Evolutionary conservation across 2,888 invertebrate species (phyloP), one percentile per base, ranked within the genome.

Genomic region (Xestoiulus laeticollis): DNA sequence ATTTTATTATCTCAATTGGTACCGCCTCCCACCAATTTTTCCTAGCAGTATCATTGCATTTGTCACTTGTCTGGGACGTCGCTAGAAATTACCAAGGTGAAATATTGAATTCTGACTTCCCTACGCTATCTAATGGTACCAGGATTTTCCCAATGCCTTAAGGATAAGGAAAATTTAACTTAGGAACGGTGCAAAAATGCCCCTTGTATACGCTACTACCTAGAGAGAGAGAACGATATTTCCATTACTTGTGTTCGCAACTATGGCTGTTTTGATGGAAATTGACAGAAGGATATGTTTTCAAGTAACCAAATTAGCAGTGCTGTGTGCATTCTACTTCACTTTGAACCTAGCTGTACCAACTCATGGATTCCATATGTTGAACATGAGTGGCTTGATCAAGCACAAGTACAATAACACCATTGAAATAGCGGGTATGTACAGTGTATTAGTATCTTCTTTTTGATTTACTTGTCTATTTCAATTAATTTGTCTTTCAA

Each of bases 401-500:
- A 85, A 43, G n/a, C 43, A 85, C n/a, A 85, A 44, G 12, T 38
- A 44, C n/a, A 85, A 85, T 38, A 38, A n/a, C n/a, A 85, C 43
- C 12, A 43, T 43, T 26, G 85, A 85, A 85, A 85, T 85, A 38
- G 85, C 85, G 38, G 85, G 85, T 85, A 38, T 38, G 85, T 85
- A 14, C n/a, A n/a, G n/a, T n/a, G n/a, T n/a, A n/a, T n/a, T n/a
- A n/a, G n/a, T n/a, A 33, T 43, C 6, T 22, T 19, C 12, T 22
- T 84, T 84, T 38, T 38, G 19, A 43, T 84, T 84, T 33, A 2
- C 19, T 68, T n/a, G 26, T n/a, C 59, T 4, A 59, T 59, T 59
- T 19, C 12, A 48, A 48, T 19, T 48, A 12, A 48, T 48, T 48
- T 5, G 0, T 3, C 10, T 19, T 14, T 48, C n/a, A n/a, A 59